phyloP scores from a whole-genome alignment of 2,888 invertebrate species.

The Drosophila fulvimacula region DNA sequence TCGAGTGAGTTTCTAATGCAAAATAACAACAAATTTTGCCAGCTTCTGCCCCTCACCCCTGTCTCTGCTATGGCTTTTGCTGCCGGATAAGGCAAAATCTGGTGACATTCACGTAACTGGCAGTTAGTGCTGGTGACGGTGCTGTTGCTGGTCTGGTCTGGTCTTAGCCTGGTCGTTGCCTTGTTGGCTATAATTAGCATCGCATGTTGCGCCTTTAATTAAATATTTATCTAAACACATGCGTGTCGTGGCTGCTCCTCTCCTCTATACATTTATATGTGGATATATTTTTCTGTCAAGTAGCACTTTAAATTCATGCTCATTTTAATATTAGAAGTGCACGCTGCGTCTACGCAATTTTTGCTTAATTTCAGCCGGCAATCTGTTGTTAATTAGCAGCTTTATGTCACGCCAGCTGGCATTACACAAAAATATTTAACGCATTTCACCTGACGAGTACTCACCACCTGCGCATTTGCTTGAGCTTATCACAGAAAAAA shows the following conservation, averaged over 20 bases:
- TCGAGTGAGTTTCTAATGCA: slow-evolving; percentile 42
- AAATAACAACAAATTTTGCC: slow-evolving; percentile 28
- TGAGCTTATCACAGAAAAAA: not conserved
- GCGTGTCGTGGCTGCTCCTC: slow-evolving; percentile 23
- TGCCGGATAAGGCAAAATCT: slow-evolving; percentile 26
- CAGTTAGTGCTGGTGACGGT: slow-evolving; percentile 19
- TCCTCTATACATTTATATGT: not conserved
- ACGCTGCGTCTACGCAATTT: slow-evolving; percentile 60
- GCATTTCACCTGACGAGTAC: not conserved
- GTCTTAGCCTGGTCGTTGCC: slow-evolving; percentile 10
- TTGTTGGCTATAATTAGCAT: slow-evolving; percentile 47
- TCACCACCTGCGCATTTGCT: slow-evolving; percentile 2
- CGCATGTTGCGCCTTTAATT: slow-evolving; percentile 59
- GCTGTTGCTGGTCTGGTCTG: not conserved
- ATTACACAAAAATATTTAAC: slow-evolving; percentile 29
- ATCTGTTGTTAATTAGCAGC: slow-evolving; percentile 49
- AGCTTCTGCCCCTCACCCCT: not conserved
- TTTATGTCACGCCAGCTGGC: slow-evolving; percentile 6
- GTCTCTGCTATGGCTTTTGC: not conserved
- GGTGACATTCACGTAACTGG: slow-evolving; percentile 29
- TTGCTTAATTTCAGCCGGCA: slow-evolving; percentile 22
- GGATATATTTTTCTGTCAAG: slow-evolving; percentile 13
- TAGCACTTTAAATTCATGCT: slow-evolving; percentile 70
- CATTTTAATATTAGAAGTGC: slow-evolving; percentile 59
- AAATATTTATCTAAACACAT: slow-evolving; percentile 58